Percentiles rank a stretch among this genome's conserved stretches.
phyloP scores from a whole-genome alignment of 2,888 invertebrate genomes.

The Malthinus flaveolus region DNA sequence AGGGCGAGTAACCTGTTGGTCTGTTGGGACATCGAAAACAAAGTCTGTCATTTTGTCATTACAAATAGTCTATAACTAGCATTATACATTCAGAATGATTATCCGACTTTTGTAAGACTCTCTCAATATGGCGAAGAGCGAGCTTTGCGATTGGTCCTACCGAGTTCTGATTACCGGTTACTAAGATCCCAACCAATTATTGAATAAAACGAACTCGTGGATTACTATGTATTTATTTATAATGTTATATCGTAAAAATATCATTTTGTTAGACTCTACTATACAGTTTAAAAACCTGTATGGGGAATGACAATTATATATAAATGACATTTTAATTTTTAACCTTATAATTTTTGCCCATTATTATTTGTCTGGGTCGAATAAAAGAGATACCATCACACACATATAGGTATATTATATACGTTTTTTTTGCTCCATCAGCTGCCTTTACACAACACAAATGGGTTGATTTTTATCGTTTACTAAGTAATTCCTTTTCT shows the following conservation, averaged over 20 bases:
- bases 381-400: constrained; percentile 16
- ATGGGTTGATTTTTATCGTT: constrained; percentile 23
- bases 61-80: constrained; percentile 53
- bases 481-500: constrained; percentile 6
- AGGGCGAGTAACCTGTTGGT: constrained; percentile 28
- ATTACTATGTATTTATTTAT: constrained; percentile 46
- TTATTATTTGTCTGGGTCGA: constrained; percentile 31
- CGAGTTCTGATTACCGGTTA: constrained; percentile 33
- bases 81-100: constrained; percentile 50
- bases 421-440: constrained; percentile 15
- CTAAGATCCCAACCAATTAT: constrained; percentile 49
- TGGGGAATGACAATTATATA: constrained; percentile 42
- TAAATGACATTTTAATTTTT: constrained; percentile 52
- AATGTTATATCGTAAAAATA: constrained; percentile 51
- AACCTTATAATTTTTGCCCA: constrained; percentile 42
- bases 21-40: constrained; percentile 47
- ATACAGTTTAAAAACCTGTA: constrained; percentile 35
- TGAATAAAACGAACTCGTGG: constrained; percentile 48
- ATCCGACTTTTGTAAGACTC: constrained; percentile 32
- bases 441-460: constrained; percentile 18
- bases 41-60: constrained; percentile 56
- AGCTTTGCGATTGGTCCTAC: constrained; percentile 36
- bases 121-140: constrained; percentile 33
- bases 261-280: constrained; percentile 45
- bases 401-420: neutral